Conservation (phyloP, 2,797 vertebrate species). For the Brachymystax lenok region DNA sequence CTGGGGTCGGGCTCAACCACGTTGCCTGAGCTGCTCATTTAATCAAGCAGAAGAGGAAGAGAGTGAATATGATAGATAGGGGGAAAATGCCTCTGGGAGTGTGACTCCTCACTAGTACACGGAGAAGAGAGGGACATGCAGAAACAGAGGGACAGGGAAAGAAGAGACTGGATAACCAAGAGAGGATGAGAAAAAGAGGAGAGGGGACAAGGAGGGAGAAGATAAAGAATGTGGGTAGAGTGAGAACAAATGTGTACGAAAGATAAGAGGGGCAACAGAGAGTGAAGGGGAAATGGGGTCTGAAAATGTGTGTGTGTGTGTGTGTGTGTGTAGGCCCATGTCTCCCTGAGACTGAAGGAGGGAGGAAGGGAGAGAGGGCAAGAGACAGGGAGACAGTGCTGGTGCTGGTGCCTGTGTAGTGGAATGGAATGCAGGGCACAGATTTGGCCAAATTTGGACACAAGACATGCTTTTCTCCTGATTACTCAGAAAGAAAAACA, state of each 20-base stretch:
- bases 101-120: background rate
- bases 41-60: background rate
- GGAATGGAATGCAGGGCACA: conserved; percentile 39
- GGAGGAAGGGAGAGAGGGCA: background rate
- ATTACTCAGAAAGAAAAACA: conserved; percentile 7
- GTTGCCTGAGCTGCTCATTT: background rate
- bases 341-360: background rate
- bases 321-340: background rate
- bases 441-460: conserved; percentile 84
- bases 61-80: conserved; percentile 11
- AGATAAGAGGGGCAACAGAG: conserved; percentile 11
- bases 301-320: background rate
- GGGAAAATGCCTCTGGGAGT: background rate
- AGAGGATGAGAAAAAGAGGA: background rate
- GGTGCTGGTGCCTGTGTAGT: conserved; percentile 18
- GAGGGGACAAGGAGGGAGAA: background rate
- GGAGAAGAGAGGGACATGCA: background rate
- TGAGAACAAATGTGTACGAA: background rate
- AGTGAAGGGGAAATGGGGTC: conserved; percentile 6
- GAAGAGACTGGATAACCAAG: background rate
- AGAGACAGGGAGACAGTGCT: background rate
- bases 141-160: background rate
- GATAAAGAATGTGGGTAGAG: background rate
- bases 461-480: conserved; percentile 32
- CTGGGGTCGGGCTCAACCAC: background rate